phyloP scores from a whole-genome alignment of 1,140 invertebrate species.

The Elymnias hypermnestra region DNA sequence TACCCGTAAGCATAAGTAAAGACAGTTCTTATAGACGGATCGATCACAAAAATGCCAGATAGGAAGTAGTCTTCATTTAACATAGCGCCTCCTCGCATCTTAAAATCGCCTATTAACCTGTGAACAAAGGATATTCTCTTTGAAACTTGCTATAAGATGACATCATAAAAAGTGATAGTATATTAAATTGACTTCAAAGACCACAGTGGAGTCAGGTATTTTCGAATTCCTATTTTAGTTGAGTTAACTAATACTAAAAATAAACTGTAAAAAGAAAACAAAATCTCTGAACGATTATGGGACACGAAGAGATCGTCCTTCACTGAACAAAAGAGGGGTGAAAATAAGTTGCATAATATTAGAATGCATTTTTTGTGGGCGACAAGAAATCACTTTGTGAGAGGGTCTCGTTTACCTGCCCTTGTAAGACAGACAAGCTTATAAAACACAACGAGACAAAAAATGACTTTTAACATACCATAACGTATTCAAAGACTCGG shows the following conservation, averaged over 20 bases:
- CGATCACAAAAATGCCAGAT: too few relatives aligned
- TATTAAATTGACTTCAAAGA: too few relatives aligned
- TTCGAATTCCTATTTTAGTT: not conserved
- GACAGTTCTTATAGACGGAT: too few relatives aligned
- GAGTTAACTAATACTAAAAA: not conserved
- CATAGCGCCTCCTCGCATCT: not conserved
- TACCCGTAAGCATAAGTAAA: too few relatives aligned
- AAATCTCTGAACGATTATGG: too few relatives aligned
- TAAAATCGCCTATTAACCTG: not conserved
- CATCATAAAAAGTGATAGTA: too few relatives aligned
- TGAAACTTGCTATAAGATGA: too few relatives aligned
- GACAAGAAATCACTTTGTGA: constrained; percentile 24
- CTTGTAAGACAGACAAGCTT: not conserved
- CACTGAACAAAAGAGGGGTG: constrained; percentile 20
- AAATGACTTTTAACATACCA: not conserved
- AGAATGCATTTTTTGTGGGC: constrained; percentile 22
- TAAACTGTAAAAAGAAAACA: not conserved
- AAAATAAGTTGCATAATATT: constrained; percentile 28
- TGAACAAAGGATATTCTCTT: not conserved
- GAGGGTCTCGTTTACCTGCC: constrained; percentile 33
- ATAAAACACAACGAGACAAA: not conserved
- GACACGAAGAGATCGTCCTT: too few relatives aligned
- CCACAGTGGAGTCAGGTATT: too few relatives aligned
- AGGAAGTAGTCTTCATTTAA: too few relatives aligned
- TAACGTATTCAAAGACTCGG: not conserved